These are phyloP conservation scores for Coptodon bakossiorum DNA, from an alignment of 2,113 vertebrate genomes.

Conservation along the genomic window DNA sequence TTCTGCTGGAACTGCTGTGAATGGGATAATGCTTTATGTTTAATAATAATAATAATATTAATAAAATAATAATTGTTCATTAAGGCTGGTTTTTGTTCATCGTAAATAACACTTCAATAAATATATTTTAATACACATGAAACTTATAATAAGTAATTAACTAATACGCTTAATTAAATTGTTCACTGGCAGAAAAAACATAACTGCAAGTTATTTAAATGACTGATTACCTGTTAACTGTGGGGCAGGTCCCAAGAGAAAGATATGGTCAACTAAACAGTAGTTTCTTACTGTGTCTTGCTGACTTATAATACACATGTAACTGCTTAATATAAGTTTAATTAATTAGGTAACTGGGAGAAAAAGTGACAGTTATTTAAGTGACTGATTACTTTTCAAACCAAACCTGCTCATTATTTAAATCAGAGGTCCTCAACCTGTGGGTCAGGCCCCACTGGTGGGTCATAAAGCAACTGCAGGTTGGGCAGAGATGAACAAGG, in stretches of 20 bases:
- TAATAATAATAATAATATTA: background rate
- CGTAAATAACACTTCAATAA: background rate
- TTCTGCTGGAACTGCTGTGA: background rate
- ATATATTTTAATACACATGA: background rate
- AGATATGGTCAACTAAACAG: background rate
- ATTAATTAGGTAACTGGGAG: background rate
- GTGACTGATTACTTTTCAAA: background rate
- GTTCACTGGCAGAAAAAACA: background rate
- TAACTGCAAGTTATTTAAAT: background rate
- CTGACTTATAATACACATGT: background rate
- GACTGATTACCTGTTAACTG: background rate
- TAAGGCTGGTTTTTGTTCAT: background rate
- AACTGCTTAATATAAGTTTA: background rate
- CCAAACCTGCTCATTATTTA: background rate
- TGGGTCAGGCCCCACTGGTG: background rate
- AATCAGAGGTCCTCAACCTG: background rate
- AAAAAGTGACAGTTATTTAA: background rate
- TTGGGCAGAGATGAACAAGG: background rate
- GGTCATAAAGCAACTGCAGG: background rate
- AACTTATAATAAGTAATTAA: background rate
- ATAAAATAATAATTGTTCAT: background rate
- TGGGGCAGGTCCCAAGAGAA: background rate
- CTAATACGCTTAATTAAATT: background rate
- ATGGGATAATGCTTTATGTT: background rate
- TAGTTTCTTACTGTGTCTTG: background rate